Evolutionary conservation across 2,888 invertebrate species (phyloP), one percentile per base, ranked within the genome.

Genomic region (Panopea generosa): DNA sequence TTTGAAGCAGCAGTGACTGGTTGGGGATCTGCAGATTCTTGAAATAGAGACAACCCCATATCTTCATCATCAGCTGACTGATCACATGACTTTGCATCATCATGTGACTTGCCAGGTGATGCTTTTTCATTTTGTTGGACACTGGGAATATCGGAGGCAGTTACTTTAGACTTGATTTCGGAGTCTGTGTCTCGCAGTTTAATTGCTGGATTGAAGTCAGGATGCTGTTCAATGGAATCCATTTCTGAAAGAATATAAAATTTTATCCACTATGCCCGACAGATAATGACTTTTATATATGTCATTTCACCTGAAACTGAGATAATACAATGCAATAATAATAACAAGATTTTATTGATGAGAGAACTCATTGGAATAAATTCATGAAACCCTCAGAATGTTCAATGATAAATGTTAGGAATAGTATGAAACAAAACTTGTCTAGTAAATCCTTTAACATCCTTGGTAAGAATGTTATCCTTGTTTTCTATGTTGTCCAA

Each of bases 121-220:
- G 11, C 20, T n/a, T n/a, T n/a, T n/a, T n/a, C n/a, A n/a, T 43
- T 49, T 20, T 45, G 45, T 45, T 16, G 45, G 6, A 16, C 45
- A 16, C 24, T 14, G 14, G 20, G 22, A 22, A 7, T 14, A 22
- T 26, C 22, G 4, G 20, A 22, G 4, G 22, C 22, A 52, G 22
- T 4, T 52, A 20, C 22, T 14, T 50, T 52, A 11, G 40, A 1
- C 9, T 27, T 27, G 16, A 52, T 55, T 27, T 40, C 63, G n/a
- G 53, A 24, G 14, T 79, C 78, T 4, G 75, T 43, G 24, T 57
- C 67, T 27, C 50, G 63, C 26, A 84, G 68, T 65, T 86, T 87
- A 2, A 85, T 66, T 27, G 80, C 76, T 49, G 87, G 87, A 62
- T 91, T 84, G 70, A 91, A 91, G 6, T 73, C 80, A 63, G 87